Conservation (phyloP, 2,797 vertebrate genomes). For the Halcyon badia region DNA sequence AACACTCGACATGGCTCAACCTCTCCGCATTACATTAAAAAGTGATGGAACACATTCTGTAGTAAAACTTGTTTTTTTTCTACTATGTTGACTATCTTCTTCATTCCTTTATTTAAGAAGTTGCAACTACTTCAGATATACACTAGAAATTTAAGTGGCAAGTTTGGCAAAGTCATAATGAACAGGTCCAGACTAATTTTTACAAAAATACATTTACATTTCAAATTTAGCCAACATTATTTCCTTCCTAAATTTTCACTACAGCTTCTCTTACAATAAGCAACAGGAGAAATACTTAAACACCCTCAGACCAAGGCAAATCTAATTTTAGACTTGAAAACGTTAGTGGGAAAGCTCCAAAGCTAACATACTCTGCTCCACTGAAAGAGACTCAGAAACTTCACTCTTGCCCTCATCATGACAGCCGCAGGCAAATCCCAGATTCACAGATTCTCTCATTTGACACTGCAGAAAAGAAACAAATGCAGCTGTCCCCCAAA, state of each 20-base stretch:
- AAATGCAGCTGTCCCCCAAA: background rate
- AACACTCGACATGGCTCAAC: background rate
- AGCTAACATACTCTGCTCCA: background rate
- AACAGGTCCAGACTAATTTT: background rate
- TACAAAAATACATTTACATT: accelerated
- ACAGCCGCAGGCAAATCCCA: background rate
- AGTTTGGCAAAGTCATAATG: background rate
- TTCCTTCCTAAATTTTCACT: background rate
- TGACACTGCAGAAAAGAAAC: background rate
- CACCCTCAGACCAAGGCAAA: background rate
- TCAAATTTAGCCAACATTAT: background rate
- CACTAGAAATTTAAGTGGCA: background rate
- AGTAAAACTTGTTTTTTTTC: background rate
- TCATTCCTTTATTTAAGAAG: background rate
- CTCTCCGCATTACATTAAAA: background rate
- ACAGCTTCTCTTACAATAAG: background rate
- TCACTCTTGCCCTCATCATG: accelerated
- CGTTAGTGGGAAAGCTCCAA: background rate
- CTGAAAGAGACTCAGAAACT: background rate
- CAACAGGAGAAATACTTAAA: background rate
- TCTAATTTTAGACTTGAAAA: background rate
- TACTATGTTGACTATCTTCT: background rate
- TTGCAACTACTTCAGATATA: background rate
- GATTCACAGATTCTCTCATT: background rate
- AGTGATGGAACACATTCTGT: background rate